Base-by-base conservation (phyloP, 2,113 vertebrate genomes). In the Zingel zingel region DNA sequence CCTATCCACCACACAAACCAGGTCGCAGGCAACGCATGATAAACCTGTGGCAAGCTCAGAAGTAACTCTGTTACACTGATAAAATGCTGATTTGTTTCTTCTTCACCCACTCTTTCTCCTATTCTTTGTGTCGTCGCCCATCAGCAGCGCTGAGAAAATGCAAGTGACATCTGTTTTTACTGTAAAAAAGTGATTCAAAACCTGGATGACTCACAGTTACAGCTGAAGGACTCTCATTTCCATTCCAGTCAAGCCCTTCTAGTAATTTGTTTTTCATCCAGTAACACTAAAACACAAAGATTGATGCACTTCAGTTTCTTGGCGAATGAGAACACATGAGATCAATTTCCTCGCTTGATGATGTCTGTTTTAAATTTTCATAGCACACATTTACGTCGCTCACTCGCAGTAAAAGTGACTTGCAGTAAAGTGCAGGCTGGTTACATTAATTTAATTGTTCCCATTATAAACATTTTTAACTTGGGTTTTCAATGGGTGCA, bases 1-100 rank as follows among this genome's bases (percentile, higher is more conserved):
- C 69, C 78, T 47, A 74, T 74, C 77, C 80, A 43, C 45, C 64
- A 56, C 82, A 81, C 74, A 91, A 87, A 87, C 87, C 48, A 45
- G 78, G 67, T 66, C 82, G 33, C 33, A 62, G 62, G 82, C 86
- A 84, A 61, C 79, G 33, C 77, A 83, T 90, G 85, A 92, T 93
- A 53, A 86, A 95, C 94, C 77, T 72, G 2, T 21, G 51, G 58
- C 57, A 64, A 53, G 74, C 30, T 15, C 54, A 43, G 56, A 53
- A 58, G 76, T 80, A 62, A 50, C 39, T 56, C 47, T 68, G 69
- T 48, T 70, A 25, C 14, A 8, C 75, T 39, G 33, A 33, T 33
- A 50, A 79, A 79, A 61, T 63, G 70, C 74, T 85, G 76, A 89
- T 89, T 65, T 51, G 39, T 78, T 80, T 69, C 43, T 66, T 65